These are phyloP conservation scores for Ceratotherium simum DNA, from an alignment of 2,113 vertebrate species.

Conservation along the genomic window DNA sequence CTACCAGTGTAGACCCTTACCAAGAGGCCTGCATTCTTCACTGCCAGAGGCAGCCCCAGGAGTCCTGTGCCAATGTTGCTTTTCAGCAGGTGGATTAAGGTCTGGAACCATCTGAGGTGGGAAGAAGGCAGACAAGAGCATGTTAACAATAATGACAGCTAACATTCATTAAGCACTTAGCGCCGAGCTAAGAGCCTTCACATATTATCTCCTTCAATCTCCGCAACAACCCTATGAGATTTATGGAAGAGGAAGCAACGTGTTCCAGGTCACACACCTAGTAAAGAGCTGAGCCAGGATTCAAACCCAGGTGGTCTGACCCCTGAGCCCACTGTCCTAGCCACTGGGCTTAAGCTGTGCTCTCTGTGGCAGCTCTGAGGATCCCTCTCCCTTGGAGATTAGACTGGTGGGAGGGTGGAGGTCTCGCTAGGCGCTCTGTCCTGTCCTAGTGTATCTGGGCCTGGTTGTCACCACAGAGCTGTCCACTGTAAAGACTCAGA, in stretches of 20 bases:
- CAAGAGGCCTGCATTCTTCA: constrained; percentile 97
- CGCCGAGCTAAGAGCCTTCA: background rate
- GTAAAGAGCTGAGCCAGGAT: background rate
- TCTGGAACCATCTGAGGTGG: constrained; percentile 92
- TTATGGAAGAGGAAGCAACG: background rate
- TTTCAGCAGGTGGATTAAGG: constrained; percentile 96
- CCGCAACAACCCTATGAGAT: background rate
- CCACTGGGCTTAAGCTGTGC: accelerated
- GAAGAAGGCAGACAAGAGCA: constrained; percentile 30
- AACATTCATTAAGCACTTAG: background rate
- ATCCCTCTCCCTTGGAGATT: background rate
- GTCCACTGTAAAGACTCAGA: background rate
- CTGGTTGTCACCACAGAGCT: background rate
- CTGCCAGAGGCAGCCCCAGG: constrained; percentile 95
- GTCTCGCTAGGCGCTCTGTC: background rate
- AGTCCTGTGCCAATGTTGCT: constrained; percentile 97
- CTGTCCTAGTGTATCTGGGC: background rate
- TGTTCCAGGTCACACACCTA: background rate
- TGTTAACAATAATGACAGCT: background rate
- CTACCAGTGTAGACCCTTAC: constrained; percentile 83
- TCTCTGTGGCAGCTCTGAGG: background rate
- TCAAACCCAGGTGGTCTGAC: background rate
- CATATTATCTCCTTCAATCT: background rate
- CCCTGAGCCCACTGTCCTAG: background rate
- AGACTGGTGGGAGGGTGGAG: background rate